Evolutionary conservation across 2,888 invertebrate genomes (phyloP).

Genomic region (Rotaria macrura): DNA sequence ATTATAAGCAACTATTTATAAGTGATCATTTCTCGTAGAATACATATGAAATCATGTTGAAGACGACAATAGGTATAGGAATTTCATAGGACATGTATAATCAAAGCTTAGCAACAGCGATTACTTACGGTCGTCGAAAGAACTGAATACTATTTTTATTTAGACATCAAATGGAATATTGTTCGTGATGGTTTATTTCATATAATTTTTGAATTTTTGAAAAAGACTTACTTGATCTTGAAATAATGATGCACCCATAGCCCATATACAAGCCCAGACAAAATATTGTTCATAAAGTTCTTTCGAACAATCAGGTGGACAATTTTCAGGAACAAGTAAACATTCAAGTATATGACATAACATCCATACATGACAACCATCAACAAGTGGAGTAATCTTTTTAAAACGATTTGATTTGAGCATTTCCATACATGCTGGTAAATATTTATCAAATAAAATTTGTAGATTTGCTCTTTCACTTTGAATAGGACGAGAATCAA

Average conservation of each 20-base stretch:
- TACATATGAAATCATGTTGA: background rate
- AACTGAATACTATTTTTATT: background rate
- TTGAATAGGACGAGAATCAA: conserved; percentile 53
- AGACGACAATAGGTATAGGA: background rate
- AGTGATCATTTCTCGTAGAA: background rate
- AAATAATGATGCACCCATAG: conserved; percentile 91
- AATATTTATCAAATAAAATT: conserved; percentile 86
- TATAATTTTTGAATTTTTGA: background rate
- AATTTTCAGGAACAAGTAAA: conserved; percentile 69
- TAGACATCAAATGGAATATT: background rate
- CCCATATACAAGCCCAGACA: conserved; percentile 89
- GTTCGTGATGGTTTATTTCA: background rate
- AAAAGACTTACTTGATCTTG: conserved; percentile 69
- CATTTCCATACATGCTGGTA: conserved; percentile 77
- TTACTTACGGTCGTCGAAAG: background rate
- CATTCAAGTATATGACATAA: conserved; percentile 77
- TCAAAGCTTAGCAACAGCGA: background rate
- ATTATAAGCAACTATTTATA: background rate
- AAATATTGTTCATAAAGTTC: conserved; percentile 90
- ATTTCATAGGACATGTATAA: background rate
- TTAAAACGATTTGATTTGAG: conserved; percentile 70
- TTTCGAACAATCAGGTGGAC: conserved; percentile 76
- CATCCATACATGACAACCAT: conserved; percentile 80
- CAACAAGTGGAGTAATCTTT: conserved; percentile 84
- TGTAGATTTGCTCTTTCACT: conserved; percentile 66